These are phyloP conservation scores for Pseudococcus longispinus DNA, from an alignment of 2,888 invertebrate genomes.

Conservation along the genomic window DNA sequence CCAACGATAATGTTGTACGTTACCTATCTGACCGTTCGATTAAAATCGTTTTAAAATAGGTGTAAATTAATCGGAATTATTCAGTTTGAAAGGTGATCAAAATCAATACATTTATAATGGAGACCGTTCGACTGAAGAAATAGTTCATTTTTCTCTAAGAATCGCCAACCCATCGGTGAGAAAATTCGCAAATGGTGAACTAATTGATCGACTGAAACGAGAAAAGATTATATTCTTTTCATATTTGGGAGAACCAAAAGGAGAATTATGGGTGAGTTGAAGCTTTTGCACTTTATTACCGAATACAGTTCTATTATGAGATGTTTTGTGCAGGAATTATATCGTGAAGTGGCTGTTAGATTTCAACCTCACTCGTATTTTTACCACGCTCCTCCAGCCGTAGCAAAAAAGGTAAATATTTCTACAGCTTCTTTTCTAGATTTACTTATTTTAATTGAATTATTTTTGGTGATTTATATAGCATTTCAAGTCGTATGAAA, in stretches of 20 bases:
- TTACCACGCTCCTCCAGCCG: constrained; percentile 75
- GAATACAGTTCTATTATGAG: neutral
- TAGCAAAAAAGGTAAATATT: constrained; percentile 67
- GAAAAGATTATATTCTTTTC: constrained; percentile 85
- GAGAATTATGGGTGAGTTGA: constrained; percentile 74
- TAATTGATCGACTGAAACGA: constrained; percentile 77
- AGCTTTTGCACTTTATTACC: constrained; percentile 57
- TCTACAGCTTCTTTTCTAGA: constrained; percentile 59
- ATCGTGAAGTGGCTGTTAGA: constrained; percentile 68
- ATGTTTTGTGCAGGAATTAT: constrained; percentile 65
- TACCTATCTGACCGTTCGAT: neutral
- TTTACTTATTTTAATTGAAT: neutral
- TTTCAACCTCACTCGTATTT: constrained; percentile 89
- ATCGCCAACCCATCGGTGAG: constrained; percentile 89
- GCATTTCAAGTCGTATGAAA: constrained; percentile 50
- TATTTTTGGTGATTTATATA: neutral
- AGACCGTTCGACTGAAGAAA: constrained; percentile 86
- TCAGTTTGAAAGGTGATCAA: constrained; percentile 80
- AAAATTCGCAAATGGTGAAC: constrained; percentile 77
- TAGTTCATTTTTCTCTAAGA: constrained; percentile 86
- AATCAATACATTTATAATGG: constrained; percentile 78
- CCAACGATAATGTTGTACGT: constrained; percentile 96
- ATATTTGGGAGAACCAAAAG: constrained; percentile 75
- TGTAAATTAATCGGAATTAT: constrained; percentile 60
- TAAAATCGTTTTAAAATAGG: neutral